phyloP scores from a whole-genome alignment of 2,113 vertebrate species.

The Naja naja region DNA sequence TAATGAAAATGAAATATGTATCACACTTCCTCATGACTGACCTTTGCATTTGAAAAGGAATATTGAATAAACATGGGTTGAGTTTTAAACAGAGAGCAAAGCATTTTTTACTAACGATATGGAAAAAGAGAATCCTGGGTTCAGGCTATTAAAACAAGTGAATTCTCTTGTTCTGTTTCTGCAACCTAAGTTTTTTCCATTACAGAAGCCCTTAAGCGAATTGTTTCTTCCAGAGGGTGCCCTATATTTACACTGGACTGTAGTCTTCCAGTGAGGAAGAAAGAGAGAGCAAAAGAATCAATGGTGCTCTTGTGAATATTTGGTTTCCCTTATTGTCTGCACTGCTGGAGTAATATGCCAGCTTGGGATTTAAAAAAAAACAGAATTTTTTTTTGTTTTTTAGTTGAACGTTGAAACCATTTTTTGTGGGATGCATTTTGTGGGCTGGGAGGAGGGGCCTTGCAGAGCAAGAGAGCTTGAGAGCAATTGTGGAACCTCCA shows the following conservation, averaged over 20 bases:
- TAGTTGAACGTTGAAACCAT: neutral
- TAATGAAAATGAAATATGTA: neutral
- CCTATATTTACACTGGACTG: neutral
- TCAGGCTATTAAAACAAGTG: neutral
- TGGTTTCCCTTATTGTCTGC: neutral
- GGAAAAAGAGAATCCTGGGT: neutral
- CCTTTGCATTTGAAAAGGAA: neutral
- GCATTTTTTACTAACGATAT: neutral
- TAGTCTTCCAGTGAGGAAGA: neutral
- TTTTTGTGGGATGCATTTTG: neutral
- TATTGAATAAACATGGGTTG: neutral
- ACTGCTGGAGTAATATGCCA: neutral
- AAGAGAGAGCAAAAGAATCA: neutral
- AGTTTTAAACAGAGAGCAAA: neutral
- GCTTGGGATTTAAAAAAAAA: neutral
- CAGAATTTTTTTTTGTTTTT: neutral
- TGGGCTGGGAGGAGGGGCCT: neutral
- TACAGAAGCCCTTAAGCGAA: neutral
- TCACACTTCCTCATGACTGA: neutral
- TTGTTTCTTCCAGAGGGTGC: neutral
- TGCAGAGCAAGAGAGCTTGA: neutral
- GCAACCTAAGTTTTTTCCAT: neutral
- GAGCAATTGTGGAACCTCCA: neutral
- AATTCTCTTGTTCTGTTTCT: neutral
- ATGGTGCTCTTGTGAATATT: neutral